Percentiles rank a stretch among this genome's conserved stretches.
Evolutionary conservation across 92 coral and sea anemone genomes (phyloP).

Genomic region (Micromussa lordhowensis): DNA sequence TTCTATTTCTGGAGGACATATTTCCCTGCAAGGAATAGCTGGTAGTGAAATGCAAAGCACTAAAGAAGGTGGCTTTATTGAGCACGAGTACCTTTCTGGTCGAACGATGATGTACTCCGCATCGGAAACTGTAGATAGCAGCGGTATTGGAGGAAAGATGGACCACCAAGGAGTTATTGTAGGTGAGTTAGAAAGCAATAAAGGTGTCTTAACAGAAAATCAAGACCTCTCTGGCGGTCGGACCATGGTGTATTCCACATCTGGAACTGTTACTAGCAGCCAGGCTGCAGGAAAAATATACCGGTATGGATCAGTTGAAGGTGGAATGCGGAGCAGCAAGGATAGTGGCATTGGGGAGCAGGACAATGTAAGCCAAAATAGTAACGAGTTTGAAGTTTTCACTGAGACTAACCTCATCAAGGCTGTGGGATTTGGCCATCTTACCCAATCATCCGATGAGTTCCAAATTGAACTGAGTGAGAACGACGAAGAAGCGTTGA

Average conservation of each 20-base stretch:
- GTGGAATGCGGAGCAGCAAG: neutral
- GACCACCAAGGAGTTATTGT: neutral
- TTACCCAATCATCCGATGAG: slow-evolving; percentile 29
- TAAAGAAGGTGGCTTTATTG: slow-evolving; percentile 53
- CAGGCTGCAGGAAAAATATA: slow-evolving; percentile 7
- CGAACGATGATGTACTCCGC: neutral
- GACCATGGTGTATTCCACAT: neutral
- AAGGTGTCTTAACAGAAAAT: slow-evolving; percentile 38
- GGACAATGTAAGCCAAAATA: slow-evolving; percentile 17
- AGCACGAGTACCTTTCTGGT: slow-evolving; percentile 15
- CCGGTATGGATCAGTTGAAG: slow-evolving; percentile 2
- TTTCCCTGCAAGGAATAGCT: neutral
- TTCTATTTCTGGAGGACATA: neutral
- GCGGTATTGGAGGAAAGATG: neutral
- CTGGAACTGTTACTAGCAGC: neutral
- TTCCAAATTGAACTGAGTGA: slow-evolving; percentile 52
- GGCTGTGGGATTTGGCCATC: slow-evolving; percentile 43
- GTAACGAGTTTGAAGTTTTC: slow-evolving; percentile 40
- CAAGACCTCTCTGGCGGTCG: neutral
- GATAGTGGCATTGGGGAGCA: slow-evolving; percentile 13
- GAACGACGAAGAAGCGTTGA: slow-evolving; percentile 58
- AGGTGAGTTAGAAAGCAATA: slow-evolving; percentile 10
- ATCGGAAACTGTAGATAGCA: neutral
- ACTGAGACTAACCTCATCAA: slow-evolving; percentile 44
- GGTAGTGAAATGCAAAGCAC: slow-evolving; percentile 24